Conservation (phyloP, 2,113 vertebrate genomes). For the Promerops cafer region DNA sequence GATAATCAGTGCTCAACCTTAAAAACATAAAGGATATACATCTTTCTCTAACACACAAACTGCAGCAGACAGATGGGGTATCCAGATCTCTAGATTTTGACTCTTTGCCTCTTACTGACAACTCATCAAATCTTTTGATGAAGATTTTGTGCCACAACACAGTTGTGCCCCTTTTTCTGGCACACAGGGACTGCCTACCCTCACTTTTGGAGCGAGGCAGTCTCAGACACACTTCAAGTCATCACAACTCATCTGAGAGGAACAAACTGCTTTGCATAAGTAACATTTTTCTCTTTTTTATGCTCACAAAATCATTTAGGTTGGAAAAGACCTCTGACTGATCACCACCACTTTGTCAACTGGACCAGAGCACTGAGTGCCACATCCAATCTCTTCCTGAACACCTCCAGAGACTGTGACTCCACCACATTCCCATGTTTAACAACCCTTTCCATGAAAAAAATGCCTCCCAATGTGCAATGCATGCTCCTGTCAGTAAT, state of each 20-base stretch:
- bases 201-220: neutral
- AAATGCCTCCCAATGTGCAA: neutral
- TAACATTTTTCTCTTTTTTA: neutral
- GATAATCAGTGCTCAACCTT: neutral
- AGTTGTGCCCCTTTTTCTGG: neutral
- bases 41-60: neutral
- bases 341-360: neutral
- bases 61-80: neutral
- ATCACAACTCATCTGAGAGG: neutral
- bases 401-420: neutral
- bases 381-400: neutral
- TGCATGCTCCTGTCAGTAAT: neutral
- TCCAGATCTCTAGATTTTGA: neutral
- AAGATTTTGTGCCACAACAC: neutral
- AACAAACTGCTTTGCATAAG: neutral
- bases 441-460: neutral
- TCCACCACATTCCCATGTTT: neutral
- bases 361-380: neutral
- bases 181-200: neutral
- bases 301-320: neutral
- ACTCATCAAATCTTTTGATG: neutral
- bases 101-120: neutral
- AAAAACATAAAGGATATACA: neutral
- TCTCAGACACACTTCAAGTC: neutral
- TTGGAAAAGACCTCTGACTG: neutral